These are phyloP conservation scores for Diachasmimorpha longicaudata DNA, from an alignment of 1,140 invertebrate species.

Conservation along the genomic window DNA sequence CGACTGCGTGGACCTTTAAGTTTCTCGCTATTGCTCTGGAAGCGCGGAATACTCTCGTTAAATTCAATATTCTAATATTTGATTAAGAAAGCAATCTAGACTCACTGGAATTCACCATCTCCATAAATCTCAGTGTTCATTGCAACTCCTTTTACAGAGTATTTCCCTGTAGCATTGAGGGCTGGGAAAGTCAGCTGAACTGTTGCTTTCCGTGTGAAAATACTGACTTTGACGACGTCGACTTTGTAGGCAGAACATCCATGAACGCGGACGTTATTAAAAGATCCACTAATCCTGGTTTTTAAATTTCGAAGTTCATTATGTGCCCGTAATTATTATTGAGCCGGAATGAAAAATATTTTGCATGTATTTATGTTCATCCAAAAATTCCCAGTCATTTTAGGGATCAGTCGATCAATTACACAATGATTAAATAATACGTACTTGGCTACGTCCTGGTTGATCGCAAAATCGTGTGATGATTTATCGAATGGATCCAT, in stretches of 20 bases:
- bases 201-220: not conserved
- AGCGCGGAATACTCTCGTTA: no score
- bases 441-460: not conserved
- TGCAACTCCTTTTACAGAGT: not conserved
- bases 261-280: not conserved
- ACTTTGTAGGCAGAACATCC: not conserved
- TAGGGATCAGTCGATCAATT: not conserved
- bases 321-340: no score
- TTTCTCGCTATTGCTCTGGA: no score
- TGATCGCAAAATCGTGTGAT: no score
- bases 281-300: not conserved
- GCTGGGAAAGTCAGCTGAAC: not conserved
- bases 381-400: no score
- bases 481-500: no score
- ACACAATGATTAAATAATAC: not conserved
- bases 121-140: not conserved
- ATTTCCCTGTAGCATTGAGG: not conserved
- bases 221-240: not conserved
- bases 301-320: no score
- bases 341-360: no score
- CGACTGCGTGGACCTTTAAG: no score
- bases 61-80: no score
- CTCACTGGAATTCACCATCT: conserved; percentile 8
- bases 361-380: no score
- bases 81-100: no score